A percentile compares a stretch with the other conserved stretches of the same genome.
phyloP scores from a whole-genome alignment of 1,140 invertebrate genomes.

The Drosophila repletoides region DNA sequence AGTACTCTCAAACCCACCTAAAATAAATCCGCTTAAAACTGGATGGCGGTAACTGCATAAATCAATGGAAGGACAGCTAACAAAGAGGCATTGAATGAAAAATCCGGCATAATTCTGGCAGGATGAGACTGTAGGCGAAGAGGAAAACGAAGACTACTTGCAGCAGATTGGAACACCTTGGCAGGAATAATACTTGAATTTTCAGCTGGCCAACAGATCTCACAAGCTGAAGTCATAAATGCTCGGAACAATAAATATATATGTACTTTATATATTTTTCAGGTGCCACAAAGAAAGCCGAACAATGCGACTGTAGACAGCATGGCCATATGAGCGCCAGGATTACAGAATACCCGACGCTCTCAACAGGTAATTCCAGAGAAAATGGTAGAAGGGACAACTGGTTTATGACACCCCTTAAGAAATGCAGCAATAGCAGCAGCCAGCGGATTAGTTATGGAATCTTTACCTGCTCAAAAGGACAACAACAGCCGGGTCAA shows the following conservation, averaged over 20 bases:
- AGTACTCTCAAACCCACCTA: constrained; percentile 61
- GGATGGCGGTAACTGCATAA: constrained; percentile 56
- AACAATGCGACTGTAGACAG: constrained; percentile 49
- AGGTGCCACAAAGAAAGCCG: constrained; percentile 64
- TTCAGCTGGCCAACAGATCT: constrained; percentile 57
- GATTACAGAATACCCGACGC: constrained; percentile 37
- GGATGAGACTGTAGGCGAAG: background rate
- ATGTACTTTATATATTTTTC: too few relatives aligned
- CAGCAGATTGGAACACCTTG: constrained; percentile 35
- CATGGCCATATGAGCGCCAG: constrained; percentile 64
- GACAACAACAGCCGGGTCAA: background rate
- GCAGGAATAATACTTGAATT: constrained; percentile 28
- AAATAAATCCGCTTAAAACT: constrained; percentile 68
- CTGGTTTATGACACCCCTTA: constrained; percentile 70
- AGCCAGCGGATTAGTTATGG: constrained; percentile 61
- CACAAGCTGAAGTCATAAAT: constrained; percentile 68
- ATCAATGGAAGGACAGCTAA: constrained; percentile 55
- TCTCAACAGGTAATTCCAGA: constrained; percentile 47
- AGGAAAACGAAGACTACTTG: background rate
- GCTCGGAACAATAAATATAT: constrained; percentile 32
- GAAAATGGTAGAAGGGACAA: constrained; percentile 57
- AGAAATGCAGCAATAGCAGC: constrained; percentile 30
- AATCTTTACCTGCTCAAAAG: constrained; percentile 16
- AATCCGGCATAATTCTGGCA: constrained; percentile 55
- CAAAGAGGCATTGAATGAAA: constrained; percentile 54